phyloP scores from a whole-genome alignment of 2,797 vertebrate genomes.

The Amphiprion clarkii region DNA sequence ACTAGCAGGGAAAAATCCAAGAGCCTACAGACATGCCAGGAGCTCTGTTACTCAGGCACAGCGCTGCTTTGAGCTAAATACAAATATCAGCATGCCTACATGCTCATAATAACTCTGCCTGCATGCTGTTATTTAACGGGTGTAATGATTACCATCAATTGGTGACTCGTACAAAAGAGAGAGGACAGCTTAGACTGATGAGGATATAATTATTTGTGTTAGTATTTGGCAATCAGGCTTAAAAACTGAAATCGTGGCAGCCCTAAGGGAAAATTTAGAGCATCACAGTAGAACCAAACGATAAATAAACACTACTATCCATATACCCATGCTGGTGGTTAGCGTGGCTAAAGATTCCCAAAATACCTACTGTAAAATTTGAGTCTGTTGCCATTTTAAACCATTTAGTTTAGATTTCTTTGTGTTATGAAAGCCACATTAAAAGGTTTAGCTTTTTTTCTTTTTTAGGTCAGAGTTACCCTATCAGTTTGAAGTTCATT shows the following conservation, averaged over 20 bases:
- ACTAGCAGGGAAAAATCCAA: background rate
- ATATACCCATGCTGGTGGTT: background rate
- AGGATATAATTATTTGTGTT: background rate
- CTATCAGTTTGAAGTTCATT: slow-evolving; percentile 33
- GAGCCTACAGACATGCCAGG: background rate
- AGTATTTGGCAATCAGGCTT: background rate
- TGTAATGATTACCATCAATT: slow-evolving; percentile 6
- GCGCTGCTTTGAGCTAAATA: slow-evolving; percentile 7
- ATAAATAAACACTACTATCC: background rate
- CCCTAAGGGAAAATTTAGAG: background rate
- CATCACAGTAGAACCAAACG: background rate
- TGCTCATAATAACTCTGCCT: slow-evolving; percentile 8
- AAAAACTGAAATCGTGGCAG: background rate
- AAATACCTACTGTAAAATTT: too few relatives aligned
- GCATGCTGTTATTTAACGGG: background rate
- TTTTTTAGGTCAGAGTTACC: background rate
- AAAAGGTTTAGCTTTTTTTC: background rate
- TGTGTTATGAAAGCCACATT: background rate
- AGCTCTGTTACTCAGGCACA: background rate
- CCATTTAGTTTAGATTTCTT: background rate
- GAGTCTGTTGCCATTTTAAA: background rate
- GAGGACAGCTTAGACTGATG: background rate
- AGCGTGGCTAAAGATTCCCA: too few relatives aligned
- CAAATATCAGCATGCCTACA: slow-evolving; percentile 3
- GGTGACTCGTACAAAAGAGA: background rate